A percentile compares a stretch with the other conserved stretches of the same genome.
Conservation (phyloP, 2,888 invertebrate genomes). For the Thalpophila matura region DNA sequence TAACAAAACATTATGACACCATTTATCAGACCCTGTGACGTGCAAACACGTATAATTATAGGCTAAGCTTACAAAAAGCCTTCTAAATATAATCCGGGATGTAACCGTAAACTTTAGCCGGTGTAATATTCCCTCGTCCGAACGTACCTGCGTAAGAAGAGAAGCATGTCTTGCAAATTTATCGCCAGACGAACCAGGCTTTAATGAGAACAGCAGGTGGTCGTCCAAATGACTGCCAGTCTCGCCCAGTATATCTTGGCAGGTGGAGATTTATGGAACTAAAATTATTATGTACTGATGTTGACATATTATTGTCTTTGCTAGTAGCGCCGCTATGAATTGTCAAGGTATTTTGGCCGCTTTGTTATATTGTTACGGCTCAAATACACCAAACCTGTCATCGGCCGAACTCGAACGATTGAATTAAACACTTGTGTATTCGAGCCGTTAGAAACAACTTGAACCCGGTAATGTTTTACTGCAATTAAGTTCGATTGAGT, state of each 20-base stretch:
- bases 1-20: constrained; percentile 40
- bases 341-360: background rate
- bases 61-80: constrained; percentile 56
- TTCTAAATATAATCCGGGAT: constrained; percentile 53
- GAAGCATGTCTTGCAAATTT: constrained; percentile 62
- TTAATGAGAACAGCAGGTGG: constrained; percentile 72
- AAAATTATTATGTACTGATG: constrained; percentile 9
- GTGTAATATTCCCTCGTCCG: constrained; percentile 52
- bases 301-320: constrained; percentile 20
- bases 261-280: constrained; percentile 15
- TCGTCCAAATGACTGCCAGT: constrained; percentile 36
- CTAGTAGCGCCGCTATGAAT: background rate
- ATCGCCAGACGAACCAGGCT: constrained; percentile 51
- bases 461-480: background rate
- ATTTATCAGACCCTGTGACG: constrained; percentile 46
- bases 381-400: too few relatives aligned
- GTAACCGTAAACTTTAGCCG: constrained; percentile 54
- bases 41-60: constrained; percentile 53
- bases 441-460: too few relatives aligned
- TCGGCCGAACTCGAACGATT: too few relatives aligned
- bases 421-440: too few relatives aligned
- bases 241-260: constrained; percentile 17
- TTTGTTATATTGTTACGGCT: background rate
- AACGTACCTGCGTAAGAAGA: constrained; percentile 40
- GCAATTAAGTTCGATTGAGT: background rate